A percentile compares a stretch with the other conserved stretches of the same genome.
Evolutionary conservation across 1,140 invertebrate species (phyloP).

Genomic region (Drosophila varians): DNA sequence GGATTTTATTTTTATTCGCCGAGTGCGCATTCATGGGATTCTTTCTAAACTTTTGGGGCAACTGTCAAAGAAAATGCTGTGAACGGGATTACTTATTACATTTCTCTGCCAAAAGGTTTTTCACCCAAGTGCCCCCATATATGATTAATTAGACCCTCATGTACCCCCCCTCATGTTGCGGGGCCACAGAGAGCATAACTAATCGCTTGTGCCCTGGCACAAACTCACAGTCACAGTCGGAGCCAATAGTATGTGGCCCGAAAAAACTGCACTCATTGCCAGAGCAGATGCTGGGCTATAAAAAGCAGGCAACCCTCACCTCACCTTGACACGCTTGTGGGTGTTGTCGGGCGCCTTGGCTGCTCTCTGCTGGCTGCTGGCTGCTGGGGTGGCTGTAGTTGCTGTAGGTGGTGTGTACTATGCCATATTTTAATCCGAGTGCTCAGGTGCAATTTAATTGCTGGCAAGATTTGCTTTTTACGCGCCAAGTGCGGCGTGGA

Average conservation of each 20-base stretch:
- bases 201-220: slow-evolving; percentile 46
- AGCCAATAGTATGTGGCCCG: slow-evolving; percentile 22
- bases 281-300: slow-evolving; percentile 57
- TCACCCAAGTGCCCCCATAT: slow-evolving; percentile 7
- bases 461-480: slow-evolving; percentile 72
- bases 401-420: too few species aligned
- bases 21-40: slow-evolving; percentile 40
- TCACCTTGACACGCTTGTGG: slow-evolving; percentile 74
- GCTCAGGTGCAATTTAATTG: slow-evolving; percentile 80
- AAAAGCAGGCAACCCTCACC: slow-evolving; percentile 75
- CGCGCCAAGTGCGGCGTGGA: slow-evolving; percentile 25
- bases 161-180: background rate
- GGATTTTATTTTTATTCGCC: slow-evolving; percentile 18
- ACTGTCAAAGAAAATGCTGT: slow-evolving; percentile 34
- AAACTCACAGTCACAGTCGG: slow-evolving; percentile 32
- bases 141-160: slow-evolving; percentile 40
- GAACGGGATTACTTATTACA: slow-evolving; percentile 26
- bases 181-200: slow-evolving; percentile 44
- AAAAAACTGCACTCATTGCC: slow-evolving; percentile 49
- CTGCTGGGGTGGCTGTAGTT: slow-evolving; percentile 7
- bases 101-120: background rate
- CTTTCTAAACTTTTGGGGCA: slow-evolving; percentile 23
- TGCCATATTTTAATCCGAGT: slow-evolving; percentile 63
- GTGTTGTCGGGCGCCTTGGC: background rate
- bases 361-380: too few species aligned